These are phyloP conservation scores for Diplolepis rosae DNA, from an alignment of 2,888 invertebrate species.

Conservation along the genomic window DNA sequence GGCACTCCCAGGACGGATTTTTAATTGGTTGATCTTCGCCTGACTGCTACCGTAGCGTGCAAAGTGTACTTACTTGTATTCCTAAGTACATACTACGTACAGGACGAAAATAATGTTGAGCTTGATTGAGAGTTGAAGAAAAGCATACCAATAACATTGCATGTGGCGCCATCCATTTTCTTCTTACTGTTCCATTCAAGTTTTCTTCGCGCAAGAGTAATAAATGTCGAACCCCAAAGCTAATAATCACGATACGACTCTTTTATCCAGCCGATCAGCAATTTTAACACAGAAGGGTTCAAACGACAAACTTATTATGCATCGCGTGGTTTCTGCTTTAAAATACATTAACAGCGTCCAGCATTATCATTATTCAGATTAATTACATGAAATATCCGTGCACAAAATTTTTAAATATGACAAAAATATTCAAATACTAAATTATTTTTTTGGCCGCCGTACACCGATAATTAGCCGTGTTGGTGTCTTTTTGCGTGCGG, in stretches of 20 bases:
- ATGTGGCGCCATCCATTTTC: slow-evolving; percentile 22
- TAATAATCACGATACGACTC: slow-evolving; percentile 26
- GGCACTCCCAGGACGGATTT: slow-evolving; percentile 11
- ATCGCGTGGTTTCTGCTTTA: background rate
- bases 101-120: slow-evolving; percentile 21
- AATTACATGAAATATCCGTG: background rate
- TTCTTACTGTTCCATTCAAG: slow-evolving; percentile 24
- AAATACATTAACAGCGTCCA: background rate
- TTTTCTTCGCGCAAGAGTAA: background rate
- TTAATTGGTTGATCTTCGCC: slow-evolving; percentile 26
- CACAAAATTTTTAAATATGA: background rate
- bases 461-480: no score
- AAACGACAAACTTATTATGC: background rate
- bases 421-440: no score
- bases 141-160: slow-evolving; percentile 14
- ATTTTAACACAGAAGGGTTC: slow-evolving; percentile 5
- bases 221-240: slow-evolving; percentile 19
- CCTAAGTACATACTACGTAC: slow-evolving; percentile 19
- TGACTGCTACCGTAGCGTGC: slow-evolving; percentile 28
- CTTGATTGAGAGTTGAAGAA: slow-evolving; percentile 12
- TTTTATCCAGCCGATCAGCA: slow-evolving; percentile 17
- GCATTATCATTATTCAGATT: background rate
- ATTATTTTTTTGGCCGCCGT: no score
- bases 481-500: no score
- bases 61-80: slow-evolving; percentile 23